Evolutionary conservation across 2,797 vertebrate genomes (phyloP).

Genomic region (Sternotherus odoratus): DNA sequence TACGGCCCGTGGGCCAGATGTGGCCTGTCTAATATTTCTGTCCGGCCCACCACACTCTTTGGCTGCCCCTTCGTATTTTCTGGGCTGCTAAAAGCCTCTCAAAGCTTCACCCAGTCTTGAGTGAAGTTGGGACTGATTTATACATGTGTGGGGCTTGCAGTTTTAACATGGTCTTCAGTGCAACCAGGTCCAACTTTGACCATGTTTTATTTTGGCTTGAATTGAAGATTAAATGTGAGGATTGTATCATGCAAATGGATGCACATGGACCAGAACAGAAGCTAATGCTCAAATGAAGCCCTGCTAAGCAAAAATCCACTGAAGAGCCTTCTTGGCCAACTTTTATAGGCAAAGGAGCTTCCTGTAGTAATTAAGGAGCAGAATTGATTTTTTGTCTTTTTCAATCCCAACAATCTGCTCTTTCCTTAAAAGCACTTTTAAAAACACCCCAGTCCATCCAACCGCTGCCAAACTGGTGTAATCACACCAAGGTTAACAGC

Average conservation of each 20-base stretch:
- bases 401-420: conserved; percentile 33
- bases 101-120: neutral
- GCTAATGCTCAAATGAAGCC: neutral
- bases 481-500: conserved; percentile 60
- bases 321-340: neutral
- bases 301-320: neutral
- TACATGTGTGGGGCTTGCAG: conserved; percentile 2
- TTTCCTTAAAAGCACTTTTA: conserved; percentile 20
- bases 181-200: conserved; percentile 26
- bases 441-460: conserved; percentile 34
- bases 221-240: conserved; percentile 16
- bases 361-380: neutral
- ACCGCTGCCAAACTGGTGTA: conserved; percentile 36
- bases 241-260: neutral
- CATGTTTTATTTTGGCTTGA: conserved; percentile 35
- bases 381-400: conserved; percentile 47
- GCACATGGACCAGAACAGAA: conserved; percentile 7
- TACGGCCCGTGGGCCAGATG: too few species aligned
- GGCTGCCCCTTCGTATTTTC: too few species aligned
- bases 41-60: too few species aligned
- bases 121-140: conserved; percentile 12
- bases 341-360: neutral
- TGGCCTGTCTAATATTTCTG: too few species aligned
- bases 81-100: neutral
- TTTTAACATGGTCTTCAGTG: conserved; percentile 39